These are phyloP conservation scores for Seladonia tumulorum DNA, from an alignment of 2,888 invertebrate species.

Conservation along the genomic window DNA sequence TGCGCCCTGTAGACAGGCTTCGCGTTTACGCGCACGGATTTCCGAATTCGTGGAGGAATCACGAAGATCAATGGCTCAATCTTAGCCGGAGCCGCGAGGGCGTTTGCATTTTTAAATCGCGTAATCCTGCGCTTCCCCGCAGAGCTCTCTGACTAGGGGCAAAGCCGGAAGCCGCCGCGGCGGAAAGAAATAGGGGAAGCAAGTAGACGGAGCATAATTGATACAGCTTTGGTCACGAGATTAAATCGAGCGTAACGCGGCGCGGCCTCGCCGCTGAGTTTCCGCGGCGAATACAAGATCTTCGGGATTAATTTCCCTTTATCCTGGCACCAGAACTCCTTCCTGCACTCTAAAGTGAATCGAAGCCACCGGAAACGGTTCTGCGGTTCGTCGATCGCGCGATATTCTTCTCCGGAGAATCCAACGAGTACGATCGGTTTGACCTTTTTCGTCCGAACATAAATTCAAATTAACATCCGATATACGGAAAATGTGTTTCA, in stretches of 20 bases:
- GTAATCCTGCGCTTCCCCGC: slow-evolving; percentile 39
- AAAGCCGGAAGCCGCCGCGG: slow-evolving; percentile 19
- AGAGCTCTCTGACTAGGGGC: background rate
- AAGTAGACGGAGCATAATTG: slow-evolving; percentile 67
- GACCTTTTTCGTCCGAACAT: background rate
- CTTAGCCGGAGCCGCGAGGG: slow-evolving; percentile 1
- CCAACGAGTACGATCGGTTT: background rate
- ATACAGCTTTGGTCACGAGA: slow-evolving; percentile 73
- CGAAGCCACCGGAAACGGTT: slow-evolving; percentile 11
- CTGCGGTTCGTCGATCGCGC: slow-evolving; percentile 35
- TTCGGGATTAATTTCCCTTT: slow-evolving; percentile 75
- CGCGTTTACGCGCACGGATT: background rate
- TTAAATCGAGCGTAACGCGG: slow-evolving; percentile 74
- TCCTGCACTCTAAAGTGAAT: slow-evolving; percentile 14
- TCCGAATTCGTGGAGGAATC: background rate
- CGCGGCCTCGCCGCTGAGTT: slow-evolving; percentile 42
- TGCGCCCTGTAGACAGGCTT: background rate
- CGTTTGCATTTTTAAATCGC: slow-evolving; percentile 58
- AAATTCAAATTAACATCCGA: background rate
- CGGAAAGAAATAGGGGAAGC: slow-evolving; percentile 29
- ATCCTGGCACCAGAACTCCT: slow-evolving; percentile 36
- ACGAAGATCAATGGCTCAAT: slow-evolving; percentile 47
- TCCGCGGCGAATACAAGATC: slow-evolving; percentile 68
- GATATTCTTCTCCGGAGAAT: slow-evolving; percentile 12
- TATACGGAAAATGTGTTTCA: background rate